These are phyloP conservation scores for Pseudomyrmex pallidus DNA, from an alignment of 1,140 invertebrate species.

Conservation along the genomic window DNA sequence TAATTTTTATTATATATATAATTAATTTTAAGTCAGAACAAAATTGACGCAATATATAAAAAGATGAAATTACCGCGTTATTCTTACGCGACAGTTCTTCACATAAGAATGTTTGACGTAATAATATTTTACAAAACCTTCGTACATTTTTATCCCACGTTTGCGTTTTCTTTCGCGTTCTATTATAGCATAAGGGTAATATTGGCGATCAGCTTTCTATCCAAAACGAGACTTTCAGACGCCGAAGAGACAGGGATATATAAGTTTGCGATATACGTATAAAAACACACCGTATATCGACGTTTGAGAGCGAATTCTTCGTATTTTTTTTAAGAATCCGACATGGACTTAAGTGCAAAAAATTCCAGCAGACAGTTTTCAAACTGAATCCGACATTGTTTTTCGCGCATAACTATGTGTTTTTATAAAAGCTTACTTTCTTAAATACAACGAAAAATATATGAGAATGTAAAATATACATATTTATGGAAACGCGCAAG, in stretches of 20 bases:
- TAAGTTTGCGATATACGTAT: slow-evolving; percentile 26
- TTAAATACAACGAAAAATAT: too few relatives aligned
- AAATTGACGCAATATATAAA: too few relatives aligned
- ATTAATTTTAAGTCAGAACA: too few relatives aligned
- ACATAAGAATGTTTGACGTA: too few relatives aligned
- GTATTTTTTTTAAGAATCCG: slow-evolving; percentile 31
- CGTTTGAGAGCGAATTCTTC: background rate
- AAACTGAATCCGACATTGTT: background rate
- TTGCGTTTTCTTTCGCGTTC: background rate
- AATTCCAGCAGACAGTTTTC: background rate
- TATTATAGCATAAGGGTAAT: too few relatives aligned
- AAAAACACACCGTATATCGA: slow-evolving; percentile 3
- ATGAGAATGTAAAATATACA: background rate
- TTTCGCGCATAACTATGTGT: background rate
- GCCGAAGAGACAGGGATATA: slow-evolving; percentile 16
- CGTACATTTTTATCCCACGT: background rate
- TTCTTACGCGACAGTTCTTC: too few relatives aligned
- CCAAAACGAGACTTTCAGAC: slow-evolving; percentile 27
- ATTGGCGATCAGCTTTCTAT: slow-evolving; percentile 4
- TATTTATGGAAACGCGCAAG: background rate
- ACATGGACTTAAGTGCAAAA: slow-evolving; percentile 12
- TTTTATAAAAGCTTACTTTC: background rate
- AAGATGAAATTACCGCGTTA: too few relatives aligned
- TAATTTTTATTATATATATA: too few relatives aligned
- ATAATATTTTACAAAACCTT: background rate